Percentiles rank a stretch among this genome's conserved stretches.
Conservation (phyloP, 2,797 vertebrate species). For the Passerculus sandwichensis region DNA sequence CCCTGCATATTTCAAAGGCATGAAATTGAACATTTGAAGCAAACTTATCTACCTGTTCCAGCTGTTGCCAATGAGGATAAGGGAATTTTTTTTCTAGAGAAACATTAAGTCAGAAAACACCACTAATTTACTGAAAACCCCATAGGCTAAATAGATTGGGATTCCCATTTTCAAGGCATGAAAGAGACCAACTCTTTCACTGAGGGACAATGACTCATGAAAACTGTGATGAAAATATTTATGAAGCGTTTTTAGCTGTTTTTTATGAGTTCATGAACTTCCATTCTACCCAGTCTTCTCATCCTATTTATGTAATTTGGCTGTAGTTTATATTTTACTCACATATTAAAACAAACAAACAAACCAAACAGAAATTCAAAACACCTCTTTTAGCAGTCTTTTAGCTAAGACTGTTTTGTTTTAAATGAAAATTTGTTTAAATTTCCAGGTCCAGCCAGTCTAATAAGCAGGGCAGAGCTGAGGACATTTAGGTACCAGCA, state of each 20-base stretch:
- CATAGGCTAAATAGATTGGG: background rate
- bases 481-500: background rate
- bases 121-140: background rate
- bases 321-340: background rate
- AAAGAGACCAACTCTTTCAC: background rate
- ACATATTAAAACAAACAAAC: background rate
- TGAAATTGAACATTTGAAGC: conserved; percentile 7
- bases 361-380: background rate
- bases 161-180: background rate
- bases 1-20: background rate
- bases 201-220: background rate
- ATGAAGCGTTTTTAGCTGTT: background rate
- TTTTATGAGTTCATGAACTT: background rate
- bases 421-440: background rate
- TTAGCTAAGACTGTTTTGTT: background rate
- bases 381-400: background rate
- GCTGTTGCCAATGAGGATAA: background rate
- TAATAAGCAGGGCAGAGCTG: background rate
- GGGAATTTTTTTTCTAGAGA: background rate
- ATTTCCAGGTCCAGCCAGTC: background rate
- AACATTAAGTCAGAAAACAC: background rate
- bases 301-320: background rate
- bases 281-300: background rate
- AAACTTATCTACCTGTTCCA: conserved; percentile 16
- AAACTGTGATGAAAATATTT: background rate